Conservation (phyloP, 2,797 vertebrate genomes). For the Acridotheres tristis region DNA sequence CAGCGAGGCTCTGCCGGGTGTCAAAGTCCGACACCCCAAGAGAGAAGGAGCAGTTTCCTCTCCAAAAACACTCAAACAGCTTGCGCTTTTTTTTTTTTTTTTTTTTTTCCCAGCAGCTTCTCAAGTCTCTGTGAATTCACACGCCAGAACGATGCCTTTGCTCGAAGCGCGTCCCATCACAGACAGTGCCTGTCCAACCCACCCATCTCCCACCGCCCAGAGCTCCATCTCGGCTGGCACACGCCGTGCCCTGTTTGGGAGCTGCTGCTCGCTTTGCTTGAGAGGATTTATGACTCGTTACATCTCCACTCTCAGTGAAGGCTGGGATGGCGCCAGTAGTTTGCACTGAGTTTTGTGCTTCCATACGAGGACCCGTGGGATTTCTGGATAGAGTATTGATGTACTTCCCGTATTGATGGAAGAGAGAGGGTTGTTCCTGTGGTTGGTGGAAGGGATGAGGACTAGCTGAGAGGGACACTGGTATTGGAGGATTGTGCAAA, state of each 20-base stretch:
- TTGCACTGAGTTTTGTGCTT: background rate
- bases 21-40: accelerated
- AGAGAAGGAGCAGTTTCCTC: background rate
- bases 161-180: accelerated
- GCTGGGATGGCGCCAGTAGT: background rate
- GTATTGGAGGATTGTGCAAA: background rate
- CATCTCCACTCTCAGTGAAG: background rate
- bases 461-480: background rate
- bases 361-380: accelerated
- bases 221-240: background rate
- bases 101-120: background rate
- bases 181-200: background rate
- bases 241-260: accelerated
- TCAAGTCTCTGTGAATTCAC: background rate
- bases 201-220: accelerated
- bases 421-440: background rate
- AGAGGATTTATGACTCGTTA: background rate
- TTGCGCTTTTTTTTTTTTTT: background rate
- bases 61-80: background rate
- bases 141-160: accelerated
- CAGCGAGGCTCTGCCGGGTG: background rate
- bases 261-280: accelerated
- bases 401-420: background rate
- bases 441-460: background rate
- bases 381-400: background rate